Base-by-base conservation (phyloP, 2,113 vertebrate genomes). In the Paradoxurus hermaphroditus region DNA sequence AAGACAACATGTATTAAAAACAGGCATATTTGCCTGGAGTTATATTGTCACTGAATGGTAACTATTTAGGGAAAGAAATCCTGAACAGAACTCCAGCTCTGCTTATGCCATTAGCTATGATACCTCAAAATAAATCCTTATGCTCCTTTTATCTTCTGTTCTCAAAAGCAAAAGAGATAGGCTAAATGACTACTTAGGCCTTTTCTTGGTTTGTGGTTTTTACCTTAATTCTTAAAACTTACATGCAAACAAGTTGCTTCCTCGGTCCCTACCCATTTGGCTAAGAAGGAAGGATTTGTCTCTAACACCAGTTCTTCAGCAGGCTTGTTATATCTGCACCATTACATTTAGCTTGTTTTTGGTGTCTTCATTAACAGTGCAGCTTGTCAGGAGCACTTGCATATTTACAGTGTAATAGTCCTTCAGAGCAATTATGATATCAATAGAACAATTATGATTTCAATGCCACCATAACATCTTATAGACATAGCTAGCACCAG, bases 361-460 rank as follows among this genome's bases (percentile, higher is more conserved):
- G 4, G 88, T 29, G 67, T 86, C 72, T 95, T 90, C 88, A 84
- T 85, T 62, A 88, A 78, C 82, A 49, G 44, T 5, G 8, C 13
- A 94, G 65, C 51, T 83, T 82, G 25, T 75, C 87, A 70, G 90
- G 79, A 95, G 59, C 59, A 90, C 91, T 93, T 93, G 78, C 34
- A 96, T 94, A 96, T 92, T 88, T 92, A 95, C 75, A 62, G 31
- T 90, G 75, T 85, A 96, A 98, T 39, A 34, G 75, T 59, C 75
- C 70, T 93, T 90, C 78, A 15, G 29, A 95, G 96, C 89, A 84
- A 67, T 95, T 92, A 86, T 41, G 68, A 93, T 88, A 96, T 95
- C 92, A 91, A 85, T 67, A 89, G 95, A 89, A 90, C 70, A 10
- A 67, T 96, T 96, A 96, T 53, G 83, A 93, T 92, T 98, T 95